phyloP scores from a whole-genome alignment of 2,797 vertebrate species.

The Manis pentadactyla region DNA sequence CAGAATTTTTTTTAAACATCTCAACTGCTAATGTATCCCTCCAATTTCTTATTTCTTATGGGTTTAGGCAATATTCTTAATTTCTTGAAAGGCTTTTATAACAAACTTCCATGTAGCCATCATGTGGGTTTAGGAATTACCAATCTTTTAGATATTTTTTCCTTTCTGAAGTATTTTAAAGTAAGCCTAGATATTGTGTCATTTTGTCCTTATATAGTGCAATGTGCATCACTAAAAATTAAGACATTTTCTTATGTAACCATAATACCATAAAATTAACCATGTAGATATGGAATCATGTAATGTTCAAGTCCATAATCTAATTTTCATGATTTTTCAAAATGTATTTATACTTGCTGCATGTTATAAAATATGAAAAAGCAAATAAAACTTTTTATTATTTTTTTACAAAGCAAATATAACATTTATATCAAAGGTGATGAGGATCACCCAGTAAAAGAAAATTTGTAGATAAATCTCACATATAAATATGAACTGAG shows the following conservation, averaged over 20 bases:
- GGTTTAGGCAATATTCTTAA: background rate
- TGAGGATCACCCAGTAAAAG: background rate
- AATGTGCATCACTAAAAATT: background rate
- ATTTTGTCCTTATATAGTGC: background rate
- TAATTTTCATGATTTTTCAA: background rate
- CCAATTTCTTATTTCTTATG: background rate
- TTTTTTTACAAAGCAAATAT: background rate
- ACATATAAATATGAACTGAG: background rate
- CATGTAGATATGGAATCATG: background rate
- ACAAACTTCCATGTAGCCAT: background rate
- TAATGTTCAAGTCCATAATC: background rate
- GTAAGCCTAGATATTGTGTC: background rate
- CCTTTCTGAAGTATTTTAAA: background rate
- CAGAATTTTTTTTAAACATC: background rate
- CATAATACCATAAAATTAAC: background rate
- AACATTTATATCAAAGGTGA: background rate
- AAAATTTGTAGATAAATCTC: background rate
- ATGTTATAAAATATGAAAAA: slow-evolving; percentile 7
- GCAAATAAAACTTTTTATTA: background rate
- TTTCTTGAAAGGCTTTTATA: background rate
- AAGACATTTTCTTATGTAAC: background rate
- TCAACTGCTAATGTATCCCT: background rate
- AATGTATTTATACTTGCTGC: background rate
- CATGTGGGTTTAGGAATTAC: background rate
- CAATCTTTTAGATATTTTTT: background rate